Percentiles rank a stretch among this genome's conserved stretches.
phyloP scores from a whole-genome alignment of 1,140 invertebrate genomes.

The Atta colombica region DNA sequence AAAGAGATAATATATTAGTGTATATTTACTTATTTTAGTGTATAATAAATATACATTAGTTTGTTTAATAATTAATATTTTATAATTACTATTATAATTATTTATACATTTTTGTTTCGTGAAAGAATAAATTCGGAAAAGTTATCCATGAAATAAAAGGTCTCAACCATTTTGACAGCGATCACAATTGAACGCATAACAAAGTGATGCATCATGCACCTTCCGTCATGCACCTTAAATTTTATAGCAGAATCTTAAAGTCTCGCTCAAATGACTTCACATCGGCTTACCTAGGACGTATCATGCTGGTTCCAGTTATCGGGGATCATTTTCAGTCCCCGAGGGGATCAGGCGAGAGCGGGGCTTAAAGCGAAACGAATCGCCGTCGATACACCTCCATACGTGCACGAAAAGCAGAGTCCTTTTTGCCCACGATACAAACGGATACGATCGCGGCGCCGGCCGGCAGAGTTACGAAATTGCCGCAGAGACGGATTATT shows the following conservation, averaged over 20 bases:
- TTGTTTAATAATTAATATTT: not conserved
- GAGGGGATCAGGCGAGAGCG: slow-evolving; percentile 78
- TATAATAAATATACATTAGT: not conserved
- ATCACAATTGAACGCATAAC: slow-evolving; percentile 28
- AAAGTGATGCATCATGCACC: slow-evolving; percentile 47
- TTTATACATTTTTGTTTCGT: not conserved
- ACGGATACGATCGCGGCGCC: slow-evolving; percentile 65
- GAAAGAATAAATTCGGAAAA: not conserved
- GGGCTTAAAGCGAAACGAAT: slow-evolving; percentile 84
- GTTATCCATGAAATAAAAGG: not conserved
- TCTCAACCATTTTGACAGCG: not conserved
- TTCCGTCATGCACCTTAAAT: slow-evolving; percentile 51
- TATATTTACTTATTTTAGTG: not conserved
- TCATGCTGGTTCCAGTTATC: slow-evolving; percentile 82
- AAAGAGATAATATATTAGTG: not conserved
- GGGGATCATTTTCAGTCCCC: slow-evolving; percentile 82
- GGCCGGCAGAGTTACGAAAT: slow-evolving; percentile 70
- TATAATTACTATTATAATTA: not conserved
- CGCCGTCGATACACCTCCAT: slow-evolving; percentile 80
- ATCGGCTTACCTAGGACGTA: slow-evolving; percentile 76
- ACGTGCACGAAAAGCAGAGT: slow-evolving; percentile 79
- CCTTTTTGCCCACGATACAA: slow-evolving; percentile 78
- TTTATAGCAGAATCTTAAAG: slow-evolving; percentile 67
- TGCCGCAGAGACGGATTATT: slow-evolving; percentile 74
- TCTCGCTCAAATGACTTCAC: slow-evolving; percentile 73